Evolutionary conservation across 2,113 vertebrate genomes (phyloP), one percentile per base, ranked within the genome.

Genomic region (Petrocephalus zakoni): DNA sequence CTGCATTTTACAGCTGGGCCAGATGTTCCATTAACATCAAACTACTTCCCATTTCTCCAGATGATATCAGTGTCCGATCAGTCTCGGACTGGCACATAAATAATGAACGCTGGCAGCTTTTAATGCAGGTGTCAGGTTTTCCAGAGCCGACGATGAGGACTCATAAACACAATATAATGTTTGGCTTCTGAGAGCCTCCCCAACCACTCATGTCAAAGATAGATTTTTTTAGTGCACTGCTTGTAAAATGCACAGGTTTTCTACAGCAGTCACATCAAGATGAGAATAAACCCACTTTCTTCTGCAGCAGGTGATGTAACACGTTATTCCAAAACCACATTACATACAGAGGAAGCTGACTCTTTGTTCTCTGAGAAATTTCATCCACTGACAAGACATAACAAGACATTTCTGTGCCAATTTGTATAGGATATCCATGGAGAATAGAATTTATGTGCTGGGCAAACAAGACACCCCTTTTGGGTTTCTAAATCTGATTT

Each of bases 401-500:
- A 83, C 72, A 49, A 83, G 37, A 83, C 81, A 83, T 49, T 22
- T 83, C 46, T 83, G 81, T 83, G 81, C 22, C 81, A 83, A 49
- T 83, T 83, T 83, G 37, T 83, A 83, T 22, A 47, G 22, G 81
- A 83, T 49, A 21, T 11, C 19, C 34, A 42, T n/a, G 19, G 81
- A 83, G 46, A 83, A 78, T 78, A 42, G 72, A 78, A 42, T 78
- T 78, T 78, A 78, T 78, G 34, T 78, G 72, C 34, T 83, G 9
- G 37, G 46, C 21, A 83, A 83, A 47, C 46, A 83, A 37, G 42
- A 83, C 46, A 22, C 21, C 21, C 37, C 46, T 49, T 83, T 46
- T 11, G 17, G 37, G 22, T 22, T 49, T 49, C 81, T n/a, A 83
- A 83, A n/a, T 49, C 81, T 83, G 46, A 46, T 83, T 83, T 47